Evolutionary conservation across 2,888 invertebrate species (phyloP), one percentile per base, ranked within the genome.

Genomic region (Gryllus longicercus): DNA sequence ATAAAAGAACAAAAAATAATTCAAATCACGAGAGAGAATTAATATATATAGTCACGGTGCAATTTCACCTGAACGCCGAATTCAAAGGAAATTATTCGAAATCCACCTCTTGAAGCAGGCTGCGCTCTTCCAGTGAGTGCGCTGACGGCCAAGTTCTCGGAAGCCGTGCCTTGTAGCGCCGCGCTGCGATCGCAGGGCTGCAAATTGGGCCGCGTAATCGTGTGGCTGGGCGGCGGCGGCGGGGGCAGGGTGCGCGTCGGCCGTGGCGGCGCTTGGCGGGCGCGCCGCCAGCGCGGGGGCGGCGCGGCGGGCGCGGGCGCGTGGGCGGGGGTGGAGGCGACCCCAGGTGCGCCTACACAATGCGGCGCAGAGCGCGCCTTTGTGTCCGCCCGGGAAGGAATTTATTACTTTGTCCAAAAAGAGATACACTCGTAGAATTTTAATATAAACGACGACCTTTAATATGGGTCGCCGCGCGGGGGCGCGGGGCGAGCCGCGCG

Each of bases 381-480:
- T 63, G 63, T 63, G 63, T 63, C 63, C 63, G 63, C 63, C 63
- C 14, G 38, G 16, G n/a, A 14, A 63, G 63, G 63, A 63, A 63
- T 63, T 63, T 63, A 63, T 63, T 63, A 63, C 63, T 63, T 63
- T 63, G 63, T 63, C 63, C 63, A 14, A 63, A 63, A 63, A 63
- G 63, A 63, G 63, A 63, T 63, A 63, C 63, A 63, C 63, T 63
- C 63, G 63, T 63, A 63, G 63, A 63, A 63, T 63, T 63, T 63
- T 63, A 63, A 63, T 63, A 63, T 63, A 63, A 63, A 63, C 63
- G 63, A n/a, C 63, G 63, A n/a, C 63, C 63, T 63, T 63, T 63
- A 63, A 63, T 63, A 63, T 63, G 63, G 63, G 63, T 14, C 63
- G 63, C 63, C 5, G 63, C 63, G 16, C n/a, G 63, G 38, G 38